A percentile compares a stretch with the other conserved stretches of the same genome.
These are phyloP conservation scores for Pseudomugil tenellus DNA, from an alignment of 2,797 vertebrate genomes.

Conservation along the genomic window DNA sequence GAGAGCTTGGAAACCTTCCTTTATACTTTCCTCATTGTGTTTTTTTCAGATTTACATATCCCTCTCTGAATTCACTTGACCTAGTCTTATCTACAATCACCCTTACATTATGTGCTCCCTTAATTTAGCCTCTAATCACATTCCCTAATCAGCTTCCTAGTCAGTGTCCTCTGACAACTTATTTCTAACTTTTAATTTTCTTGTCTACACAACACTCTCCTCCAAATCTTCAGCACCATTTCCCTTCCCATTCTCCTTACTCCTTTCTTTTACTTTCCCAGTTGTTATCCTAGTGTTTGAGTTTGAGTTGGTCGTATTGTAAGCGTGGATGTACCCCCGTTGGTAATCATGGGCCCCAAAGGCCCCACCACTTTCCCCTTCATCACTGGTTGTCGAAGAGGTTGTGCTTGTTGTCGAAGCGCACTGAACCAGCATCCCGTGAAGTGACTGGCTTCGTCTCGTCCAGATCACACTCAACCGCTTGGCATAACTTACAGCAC, in stretches of 20 bases:
- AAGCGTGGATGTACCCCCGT: conserved; percentile 79
- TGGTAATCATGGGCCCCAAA: conserved; percentile 61
- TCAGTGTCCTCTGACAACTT: conserved; percentile 39
- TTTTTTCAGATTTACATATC: conserved; percentile 12
- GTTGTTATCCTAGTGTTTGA: conserved; percentile 71
- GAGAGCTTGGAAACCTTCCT: not conserved
- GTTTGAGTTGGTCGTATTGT: conserved; percentile 83
- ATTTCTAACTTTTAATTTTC: conserved; percentile 3
- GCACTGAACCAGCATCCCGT: conserved; percentile 89
- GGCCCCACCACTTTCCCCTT: conserved; percentile 35
- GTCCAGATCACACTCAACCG: conserved; percentile 91
- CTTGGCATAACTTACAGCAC: conserved; percentile 85
- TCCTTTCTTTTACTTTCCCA: conserved; percentile 80
- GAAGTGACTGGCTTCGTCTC: conserved; percentile 90
- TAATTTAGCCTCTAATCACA: conserved; percentile 33
- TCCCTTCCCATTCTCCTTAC: conserved; percentile 60
- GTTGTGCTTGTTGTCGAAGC: conserved; percentile 76
- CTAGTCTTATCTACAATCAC: conserved; percentile 28
- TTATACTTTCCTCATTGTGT: not conserved
- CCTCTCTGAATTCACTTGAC: conserved; percentile 40
- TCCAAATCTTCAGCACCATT: conserved; percentile 59
- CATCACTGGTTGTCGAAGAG: conserved; percentile 67
- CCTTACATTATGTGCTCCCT: conserved; percentile 15
- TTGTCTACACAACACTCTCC: conserved; percentile 73
- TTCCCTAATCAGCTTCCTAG: conserved; percentile 45